Conservation (phyloP, 2,797 vertebrate genomes). For the Pipistrellus nathusii region DNA sequence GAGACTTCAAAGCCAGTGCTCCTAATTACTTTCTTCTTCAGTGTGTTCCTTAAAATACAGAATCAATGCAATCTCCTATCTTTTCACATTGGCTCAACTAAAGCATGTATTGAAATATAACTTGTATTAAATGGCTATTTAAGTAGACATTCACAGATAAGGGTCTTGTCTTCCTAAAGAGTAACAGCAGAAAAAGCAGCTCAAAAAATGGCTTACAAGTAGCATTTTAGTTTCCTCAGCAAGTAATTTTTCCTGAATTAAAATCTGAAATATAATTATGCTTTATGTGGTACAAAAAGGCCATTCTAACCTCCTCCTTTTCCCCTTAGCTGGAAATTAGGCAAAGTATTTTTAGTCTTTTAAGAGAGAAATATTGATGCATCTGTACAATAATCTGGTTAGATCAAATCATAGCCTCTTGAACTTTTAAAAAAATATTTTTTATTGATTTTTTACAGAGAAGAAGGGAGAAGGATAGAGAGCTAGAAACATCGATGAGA, state of each 20-base stretch:
- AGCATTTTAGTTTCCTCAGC: slow-evolving; percentile 43
- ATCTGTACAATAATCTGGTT: neutral
- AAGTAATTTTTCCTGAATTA: slow-evolving; percentile 54
- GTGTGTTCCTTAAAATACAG: slow-evolving; percentile 29
- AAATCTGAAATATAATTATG: slow-evolving; percentile 63
- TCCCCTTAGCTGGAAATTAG: slow-evolving; percentile 15
- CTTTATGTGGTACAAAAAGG: slow-evolving; percentile 57
- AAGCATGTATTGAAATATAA: slow-evolving; percentile 44
- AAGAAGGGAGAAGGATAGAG: no score
- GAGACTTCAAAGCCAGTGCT: slow-evolving; percentile 45
- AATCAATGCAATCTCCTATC: neutral
- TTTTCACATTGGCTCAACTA: slow-evolving; percentile 49
- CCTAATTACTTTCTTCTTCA: slow-evolving; percentile 39
- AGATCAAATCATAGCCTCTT: slow-evolving; percentile 4
- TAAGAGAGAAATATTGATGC: neutral
- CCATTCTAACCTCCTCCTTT: neutral
- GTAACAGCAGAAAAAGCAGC: slow-evolving; percentile 1
- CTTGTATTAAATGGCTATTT: slow-evolving; percentile 53
- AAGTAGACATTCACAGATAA: slow-evolving; percentile 24
- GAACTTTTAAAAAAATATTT: no score
- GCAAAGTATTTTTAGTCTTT: slow-evolving; percentile 45
- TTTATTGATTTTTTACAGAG: no score
- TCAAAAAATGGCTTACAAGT: slow-evolving; percentile 30
- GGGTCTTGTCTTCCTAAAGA: slow-evolving; percentile 44
- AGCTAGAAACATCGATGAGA: no score